A percentile compares a stretch with the other conserved stretches of the same genome.
phyloP scores from a whole-genome alignment of 1,140 invertebrate species.

The Portunus trituberculatus region DNA sequence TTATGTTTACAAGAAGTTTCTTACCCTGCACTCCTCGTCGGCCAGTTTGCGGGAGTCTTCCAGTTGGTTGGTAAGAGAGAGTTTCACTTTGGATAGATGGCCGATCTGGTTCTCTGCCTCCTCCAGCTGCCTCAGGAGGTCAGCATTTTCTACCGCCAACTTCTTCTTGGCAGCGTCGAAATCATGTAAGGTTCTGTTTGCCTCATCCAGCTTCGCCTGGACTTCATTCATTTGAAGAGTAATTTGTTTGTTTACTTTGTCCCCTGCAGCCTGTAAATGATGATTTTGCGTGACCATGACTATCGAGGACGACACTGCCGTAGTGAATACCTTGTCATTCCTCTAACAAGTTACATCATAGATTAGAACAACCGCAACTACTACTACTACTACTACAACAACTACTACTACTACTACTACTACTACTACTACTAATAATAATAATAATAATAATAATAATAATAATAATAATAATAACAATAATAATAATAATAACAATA shows the following conservation, averaged over 20 bases:
- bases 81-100: constrained; percentile 82
- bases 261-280: constrained; percentile 81
- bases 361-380: no score
- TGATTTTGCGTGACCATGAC: not conserved
- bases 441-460: no score
- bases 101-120: constrained; percentile 84
- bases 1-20: constrained; percentile 55
- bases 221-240: constrained; percentile 83
- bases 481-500: no score
- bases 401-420: no score
- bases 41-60: constrained; percentile 78
- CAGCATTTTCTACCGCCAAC: constrained; percentile 61
- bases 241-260: constrained; percentile 82
- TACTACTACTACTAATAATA: no score
- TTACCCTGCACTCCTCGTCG: constrained; percentile 82
- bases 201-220: constrained; percentile 81
- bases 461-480: no score
- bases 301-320: no score
- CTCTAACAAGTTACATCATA: no score
- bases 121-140: constrained; percentile 82
- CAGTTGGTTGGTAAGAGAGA: constrained; percentile 68
- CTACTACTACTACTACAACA: no score
- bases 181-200: constrained; percentile 65
- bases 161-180: constrained; percentile 71
- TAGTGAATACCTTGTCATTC: no score